Base-by-base conservation (phyloP, 1,140 invertebrate species). In the Cydia splendana region DNA sequence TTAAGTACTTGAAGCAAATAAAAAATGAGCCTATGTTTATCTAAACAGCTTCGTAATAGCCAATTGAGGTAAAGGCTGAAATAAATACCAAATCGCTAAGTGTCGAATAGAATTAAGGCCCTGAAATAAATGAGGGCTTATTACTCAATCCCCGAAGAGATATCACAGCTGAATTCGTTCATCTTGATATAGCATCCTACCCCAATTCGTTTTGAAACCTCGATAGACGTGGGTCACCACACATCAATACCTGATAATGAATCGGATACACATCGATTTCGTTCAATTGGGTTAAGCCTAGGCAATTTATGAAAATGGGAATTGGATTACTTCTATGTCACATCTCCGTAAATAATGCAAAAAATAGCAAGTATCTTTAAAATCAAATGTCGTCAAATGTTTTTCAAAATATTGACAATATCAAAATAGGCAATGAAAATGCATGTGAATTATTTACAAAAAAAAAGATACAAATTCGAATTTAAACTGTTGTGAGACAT, bases 61-160 rank as follows among this genome's bases (percentile, higher is more conserved):
- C 57, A 24, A 24, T 62, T 62, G 57, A 62, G 20, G 57, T 62
- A 62, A 62, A 62, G 20, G 57, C 20, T 62, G 57, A 62, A 62
- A 62, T 62, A 62, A 62, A 9, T 62, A n/a, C n/a, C 53, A 9
- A 4, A 12, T 62, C 7, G 18, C 9, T 53, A 53, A 62, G 57
- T 6, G 57, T 24, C n/a, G 20, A 62, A 62, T 24, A 12, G 10
- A 62, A 62, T 62, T 53, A 62, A 24, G 18, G 18, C 20, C 6
- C 4, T 62, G 20, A 62, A 62, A 24, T 62, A 62, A 62, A 62
- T 62, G 57, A 62, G 57, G 20, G 57, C 57, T 62, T 24, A 62
- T 24, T 24, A 62, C 7, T 62, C 24, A 57, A 62, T 62, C 20
- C 18, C 20, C 7, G 10, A 53, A 5, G n/a, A 62, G 9, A 62